These are phyloP conservation scores for Simalia tracyae DNA, from an alignment of 2,797 vertebrate genomes.

Conservation along the genomic window DNA sequence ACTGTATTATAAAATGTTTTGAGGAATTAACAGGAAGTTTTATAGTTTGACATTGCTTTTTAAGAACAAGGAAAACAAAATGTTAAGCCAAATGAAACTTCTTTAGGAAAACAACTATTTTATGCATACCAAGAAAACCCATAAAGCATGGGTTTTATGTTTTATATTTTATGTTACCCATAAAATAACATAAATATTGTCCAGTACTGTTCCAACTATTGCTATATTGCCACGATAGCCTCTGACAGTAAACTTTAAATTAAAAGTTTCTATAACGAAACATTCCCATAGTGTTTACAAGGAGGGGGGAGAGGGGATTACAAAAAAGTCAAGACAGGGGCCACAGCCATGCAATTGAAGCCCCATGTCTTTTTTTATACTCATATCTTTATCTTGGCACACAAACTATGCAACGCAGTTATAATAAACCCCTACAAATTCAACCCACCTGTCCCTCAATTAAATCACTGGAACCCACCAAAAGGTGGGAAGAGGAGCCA, in stretches of 20 bases:
- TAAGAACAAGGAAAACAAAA: background rate
- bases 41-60: background rate
- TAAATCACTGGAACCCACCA: too few relatives aligned
- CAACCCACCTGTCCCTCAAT: background rate
- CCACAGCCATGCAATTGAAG: background rate
- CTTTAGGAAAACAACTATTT: background rate
- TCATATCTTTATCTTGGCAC: background rate
- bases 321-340: background rate
- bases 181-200: background rate
- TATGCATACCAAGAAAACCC: background rate
- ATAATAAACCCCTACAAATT: background rate
- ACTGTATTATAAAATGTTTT: background rate
- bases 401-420: background rate
- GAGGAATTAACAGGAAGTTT: background rate
- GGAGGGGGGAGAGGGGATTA: background rate
- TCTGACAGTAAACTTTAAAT: background rate
- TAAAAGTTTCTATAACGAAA: background rate
- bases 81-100: background rate
- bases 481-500: too few relatives aligned
- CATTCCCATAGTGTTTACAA: background rate
- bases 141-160: background rate
- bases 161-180: background rate
- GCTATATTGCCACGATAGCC: background rate
- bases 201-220: background rate
- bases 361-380: background rate